Base-by-base conservation (phyloP, 2,113 vertebrate species). In the Ammodytes marinus region DNA sequence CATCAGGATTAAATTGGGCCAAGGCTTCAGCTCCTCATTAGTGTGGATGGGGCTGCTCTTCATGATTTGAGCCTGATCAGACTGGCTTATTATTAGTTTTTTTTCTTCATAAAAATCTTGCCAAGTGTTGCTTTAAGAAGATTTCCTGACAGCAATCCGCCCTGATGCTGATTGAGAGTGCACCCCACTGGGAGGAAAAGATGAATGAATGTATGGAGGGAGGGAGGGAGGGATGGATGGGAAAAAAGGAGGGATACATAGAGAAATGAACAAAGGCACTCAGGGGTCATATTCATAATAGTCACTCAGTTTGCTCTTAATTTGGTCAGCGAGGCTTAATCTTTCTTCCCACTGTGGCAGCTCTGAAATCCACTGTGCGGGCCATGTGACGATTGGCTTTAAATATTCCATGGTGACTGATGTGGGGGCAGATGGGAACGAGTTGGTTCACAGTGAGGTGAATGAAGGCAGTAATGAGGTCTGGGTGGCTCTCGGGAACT, bases 321-420 rank as follows among this genome's bases (percentile, higher is more conserved):
- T 89, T 88, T 85, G 88, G 69, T 69, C 82, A 83, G 69, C 8
- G 83, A 80, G 65, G 60, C 43, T 82, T 79, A 67, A 89, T 90
- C 80, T 76, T 57, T 70, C 74, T 57, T 70, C 74, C 75, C 74
- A 12, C 43, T 46, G 86, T 83, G 85, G 80, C 88, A 86, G 86
- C 54, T 85, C 79, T 86, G 70, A 84, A 76, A 88, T 86, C 69
- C 75, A 86, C 64, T 80, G 55, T 55, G 79, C 73, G 57, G 63
- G 43, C 75, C 86, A 63, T 69, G 54, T 19, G 35, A 66, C 40
- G 63, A 84, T 40, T 86, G 64, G 65, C 57, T 86, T 80, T 84
- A 86, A 84, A 92, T 90, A 90, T 88, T 88, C 85, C 77, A 82
- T 78, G 66, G 69, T 89, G 91, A 90, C 74, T 76, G 92, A 89